Evolutionary conservation across 2,888 invertebrate genomes (phyloP).

Genomic region (Eulithis testata): DNA sequence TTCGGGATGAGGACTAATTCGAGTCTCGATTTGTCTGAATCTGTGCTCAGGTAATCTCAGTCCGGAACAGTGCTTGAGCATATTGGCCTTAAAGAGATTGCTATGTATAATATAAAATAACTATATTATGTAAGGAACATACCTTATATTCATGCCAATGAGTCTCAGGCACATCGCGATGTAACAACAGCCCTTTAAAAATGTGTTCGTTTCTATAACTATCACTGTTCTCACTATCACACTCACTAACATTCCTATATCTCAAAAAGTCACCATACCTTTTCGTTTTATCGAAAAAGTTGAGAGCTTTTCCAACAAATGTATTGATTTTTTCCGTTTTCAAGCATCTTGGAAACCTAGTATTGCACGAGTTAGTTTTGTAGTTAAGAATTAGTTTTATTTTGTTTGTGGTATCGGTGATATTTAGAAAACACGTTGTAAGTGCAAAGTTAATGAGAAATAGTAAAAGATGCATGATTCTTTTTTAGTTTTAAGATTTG

Average conservation of each 20-base stretch:
- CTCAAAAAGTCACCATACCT: conserved; percentile 55
- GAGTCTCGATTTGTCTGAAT: too few species aligned
- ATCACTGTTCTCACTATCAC: conserved; percentile 43
- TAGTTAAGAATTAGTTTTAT: conserved; percentile 50
- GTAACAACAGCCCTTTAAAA: conserved; percentile 57
- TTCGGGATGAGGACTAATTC: too few species aligned
- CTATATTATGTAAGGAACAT: conserved; percentile 34
- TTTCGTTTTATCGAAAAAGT: conserved; percentile 54
- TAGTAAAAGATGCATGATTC: conserved; percentile 47
- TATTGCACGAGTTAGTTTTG: conserved; percentile 42
- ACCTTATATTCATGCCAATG: conserved; percentile 79
- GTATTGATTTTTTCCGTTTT: conserved; percentile 40
- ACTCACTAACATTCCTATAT: conserved; percentile 57
- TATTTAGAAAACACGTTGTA: conserved; percentile 45
- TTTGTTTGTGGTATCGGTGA: conserved; percentile 52
- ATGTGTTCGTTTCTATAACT: conserved; percentile 55
- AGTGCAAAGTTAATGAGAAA: conserved; percentile 50
- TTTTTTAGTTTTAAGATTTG: neutral
- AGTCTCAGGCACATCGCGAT: conserved; percentile 57
- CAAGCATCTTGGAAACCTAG: conserved; percentile 46
- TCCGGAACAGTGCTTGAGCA: too few species aligned
- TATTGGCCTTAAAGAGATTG: too few species aligned
- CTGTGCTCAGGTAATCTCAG: too few species aligned
- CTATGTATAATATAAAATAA: too few species aligned
- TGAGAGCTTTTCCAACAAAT: conserved; percentile 51